Evolutionary conservation across 2,888 invertebrate genomes (phyloP), one percentile per base, ranked within the genome.

Genomic region (Morpho deidamia): DNA sequence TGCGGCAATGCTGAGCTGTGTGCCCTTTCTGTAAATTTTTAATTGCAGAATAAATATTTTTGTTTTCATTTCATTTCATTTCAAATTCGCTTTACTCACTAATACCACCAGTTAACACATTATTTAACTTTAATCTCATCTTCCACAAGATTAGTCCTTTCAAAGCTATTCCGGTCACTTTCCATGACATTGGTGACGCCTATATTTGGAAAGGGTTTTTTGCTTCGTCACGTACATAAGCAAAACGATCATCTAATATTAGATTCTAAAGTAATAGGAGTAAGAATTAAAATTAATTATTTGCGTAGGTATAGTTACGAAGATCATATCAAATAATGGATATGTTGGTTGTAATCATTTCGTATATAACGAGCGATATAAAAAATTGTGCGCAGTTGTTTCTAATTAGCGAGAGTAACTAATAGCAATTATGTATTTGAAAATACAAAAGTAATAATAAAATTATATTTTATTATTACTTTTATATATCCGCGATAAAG

Each of bases 151-250:
- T 54, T 56, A 51, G 44, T 42, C 40, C 45, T 51, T 51, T 38
- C 47, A 40, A 11, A 53, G 55, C 50, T 52, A 54, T 61, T 61
- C 52, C 53, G 55, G 49, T 53, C 51, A 58, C 57, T 51, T 59
- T 62, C 46, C 11, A 7, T 56, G 60, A 55, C 58, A 60, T 60
- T 57, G 58, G 53, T 53, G 44, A 58, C 53, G 55, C 48, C 48
- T 59, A 56, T 59, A 55, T 61, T 62, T 54, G 51, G 54, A 50
- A 61, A 44, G 43, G 51, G 46, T 39, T 55, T 61, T 54, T 43
- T 42, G 49, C 55, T 37, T 59, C 40, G 54, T 63, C 62, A 63
- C 61, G 54, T 55, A 51, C 43, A 34, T 35, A 33, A 37, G 5
- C 34, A 12, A 39, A 41, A 10, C 12, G 8, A 11, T 14, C 12